These are phyloP conservation scores for Anastrepha ludens DNA, from an alignment of 1,140 invertebrate species.

Conservation along the genomic window DNA sequence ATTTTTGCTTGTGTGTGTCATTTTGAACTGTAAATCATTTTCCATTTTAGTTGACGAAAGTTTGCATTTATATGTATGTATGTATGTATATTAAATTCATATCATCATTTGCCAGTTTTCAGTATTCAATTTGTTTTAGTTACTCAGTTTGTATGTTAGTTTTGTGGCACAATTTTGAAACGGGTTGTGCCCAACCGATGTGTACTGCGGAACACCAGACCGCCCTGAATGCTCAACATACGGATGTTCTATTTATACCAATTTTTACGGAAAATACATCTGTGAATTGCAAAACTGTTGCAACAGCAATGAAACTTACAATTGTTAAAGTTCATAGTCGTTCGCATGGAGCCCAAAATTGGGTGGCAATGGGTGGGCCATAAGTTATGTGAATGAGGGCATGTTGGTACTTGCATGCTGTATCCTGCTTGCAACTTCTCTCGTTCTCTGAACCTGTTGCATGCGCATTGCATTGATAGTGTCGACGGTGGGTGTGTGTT, in stretches of 20 bases:
- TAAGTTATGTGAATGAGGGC: neutral
- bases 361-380: neutral
- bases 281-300: conserved; percentile 63
- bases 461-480: conserved; percentile 32
- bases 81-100: conserved; percentile 63
- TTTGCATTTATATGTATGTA: conserved; percentile 54
- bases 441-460: conserved; percentile 54
- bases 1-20: conserved; percentile 54
- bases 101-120: conserved; percentile 28
- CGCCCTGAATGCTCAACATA: conserved; percentile 59
- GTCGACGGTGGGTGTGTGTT: conserved; percentile 23
- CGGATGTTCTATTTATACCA: conserved; percentile 60
- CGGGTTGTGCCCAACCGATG: conserved; percentile 71
- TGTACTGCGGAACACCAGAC: conserved; percentile 70
- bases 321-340: conserved; percentile 41
- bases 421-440: conserved; percentile 57
- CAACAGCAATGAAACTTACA: conserved; percentile 52
- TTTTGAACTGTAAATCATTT: conserved; percentile 57
- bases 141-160: conserved; percentile 54
- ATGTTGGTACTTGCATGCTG: conserved; percentile 58
- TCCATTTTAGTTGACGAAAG: conserved; percentile 68
- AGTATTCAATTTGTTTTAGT: conserved; percentile 28
- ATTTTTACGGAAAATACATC: conserved; percentile 58
- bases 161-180: conserved; percentile 67
- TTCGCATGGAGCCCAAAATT: neutral